A percentile compares a stretch with the other conserved stretches of the same genome.
These are phyloP conservation scores for Drosophila bifasciata DNA, from an alignment of 1,140 invertebrate species.

Conservation along the genomic window DNA sequence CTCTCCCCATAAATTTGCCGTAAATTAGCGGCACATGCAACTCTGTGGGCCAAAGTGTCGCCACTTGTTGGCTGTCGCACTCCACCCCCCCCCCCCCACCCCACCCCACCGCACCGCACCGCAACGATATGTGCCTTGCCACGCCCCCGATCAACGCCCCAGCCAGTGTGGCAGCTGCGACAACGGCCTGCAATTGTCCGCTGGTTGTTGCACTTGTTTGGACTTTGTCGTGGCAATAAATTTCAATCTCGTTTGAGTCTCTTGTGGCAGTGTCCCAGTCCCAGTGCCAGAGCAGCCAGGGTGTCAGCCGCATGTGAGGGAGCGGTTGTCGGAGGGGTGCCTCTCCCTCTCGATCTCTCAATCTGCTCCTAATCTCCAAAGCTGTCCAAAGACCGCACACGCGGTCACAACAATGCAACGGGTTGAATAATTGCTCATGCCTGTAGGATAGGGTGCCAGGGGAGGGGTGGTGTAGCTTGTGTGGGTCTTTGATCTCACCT, in stretches of 20 bases:
- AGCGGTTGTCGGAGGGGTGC: constrained; percentile 16
- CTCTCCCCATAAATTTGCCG: constrained; percentile 74
- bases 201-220: constrained; percentile 62
- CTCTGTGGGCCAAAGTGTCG: constrained; percentile 70
- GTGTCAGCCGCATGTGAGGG: constrained; percentile 36
- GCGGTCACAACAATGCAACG: constrained; percentile 47
- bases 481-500: constrained; percentile 61
- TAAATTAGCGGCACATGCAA: constrained; percentile 83
- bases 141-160: constrained; percentile 63
- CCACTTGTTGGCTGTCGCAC: constrained; percentile 56
- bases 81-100: too few species aligned
- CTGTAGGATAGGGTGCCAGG: not conserved
- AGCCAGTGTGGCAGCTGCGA: constrained; percentile 33
- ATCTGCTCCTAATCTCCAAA: not conserved
- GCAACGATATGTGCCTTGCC: constrained; percentile 25
- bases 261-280: constrained; percentile 55
- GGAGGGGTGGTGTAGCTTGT: too few species aligned
- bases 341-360: constrained; percentile 13
- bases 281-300: constrained; percentile 56
- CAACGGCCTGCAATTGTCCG: constrained; percentile 49
- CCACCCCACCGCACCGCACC: not conserved
- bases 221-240: constrained; percentile 73
- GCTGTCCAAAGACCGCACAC: constrained; percentile 32
- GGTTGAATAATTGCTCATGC: constrained; percentile 35
- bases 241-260: constrained; percentile 79